Percentiles rank a stretch among this genome's conserved stretches.
These are phyloP conservation scores for Oreonectes daqikongensis DNA, from an alignment of 2,797 vertebrate species.

Conservation along the genomic window DNA sequence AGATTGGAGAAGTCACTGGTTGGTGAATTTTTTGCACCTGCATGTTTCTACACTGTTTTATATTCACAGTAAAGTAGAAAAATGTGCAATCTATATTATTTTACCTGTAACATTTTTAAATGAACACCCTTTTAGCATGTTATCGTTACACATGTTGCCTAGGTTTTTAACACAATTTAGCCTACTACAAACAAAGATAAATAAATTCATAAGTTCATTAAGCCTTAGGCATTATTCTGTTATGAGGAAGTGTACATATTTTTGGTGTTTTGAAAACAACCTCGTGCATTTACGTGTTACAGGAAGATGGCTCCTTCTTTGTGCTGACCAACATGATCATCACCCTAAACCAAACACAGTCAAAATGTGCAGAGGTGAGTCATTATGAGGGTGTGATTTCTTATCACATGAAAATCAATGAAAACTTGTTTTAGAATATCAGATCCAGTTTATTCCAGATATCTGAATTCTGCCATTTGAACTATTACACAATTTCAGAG, in stretches of 20 bases:
- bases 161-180: no score
- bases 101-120: no score
- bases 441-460: no score
- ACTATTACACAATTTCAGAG: no score
- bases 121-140: no score
- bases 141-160: no score
- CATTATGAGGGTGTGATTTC: neutral
- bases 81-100: neutral
- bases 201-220: neutral
- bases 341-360: conserved; percentile 80
- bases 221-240: neutral
- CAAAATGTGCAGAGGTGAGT: conserved; percentile 81
- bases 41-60: neutral
- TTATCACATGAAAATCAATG: neutral
- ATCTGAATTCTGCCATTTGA: no score
- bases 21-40: neutral
- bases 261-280: neutral
- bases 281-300: neutral
- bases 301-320: conserved; percentile 82
- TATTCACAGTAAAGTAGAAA: neutral
- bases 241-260: neutral
- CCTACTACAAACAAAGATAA: no score
- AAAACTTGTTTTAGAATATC: no score
- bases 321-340: conserved; percentile 84
- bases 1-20: neutral